phyloP scores from a whole-genome alignment of 64 coral and sea anemone genomes.

The Montipora capricornis region DNA sequence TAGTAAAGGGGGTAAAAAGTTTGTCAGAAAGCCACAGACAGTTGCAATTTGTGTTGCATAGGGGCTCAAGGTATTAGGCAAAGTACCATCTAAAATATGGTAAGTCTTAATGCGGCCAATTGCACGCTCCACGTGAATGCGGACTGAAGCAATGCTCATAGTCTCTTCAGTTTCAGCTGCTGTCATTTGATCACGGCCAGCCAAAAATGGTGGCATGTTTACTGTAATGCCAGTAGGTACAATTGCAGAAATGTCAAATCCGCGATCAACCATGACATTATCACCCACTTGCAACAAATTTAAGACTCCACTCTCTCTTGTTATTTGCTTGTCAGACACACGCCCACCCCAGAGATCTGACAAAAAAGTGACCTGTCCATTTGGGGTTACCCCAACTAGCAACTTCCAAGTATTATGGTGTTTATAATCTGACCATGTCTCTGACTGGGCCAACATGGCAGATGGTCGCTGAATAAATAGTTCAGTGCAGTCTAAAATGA shows the following conservation, averaged over 20 bases:
- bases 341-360: background rate
- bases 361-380: background rate
- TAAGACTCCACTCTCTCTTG: background rate
- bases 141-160: background rate
- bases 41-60: background rate
- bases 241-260: background rate
- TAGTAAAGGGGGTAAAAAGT: slow-evolving; percentile 19
- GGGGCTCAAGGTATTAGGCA: background rate
- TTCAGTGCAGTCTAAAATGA: background rate
- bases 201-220: background rate
- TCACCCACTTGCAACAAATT: background rate
- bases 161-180: background rate
- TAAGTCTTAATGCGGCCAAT: background rate
- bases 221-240: background rate
- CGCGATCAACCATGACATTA: background rate
- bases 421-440: background rate
- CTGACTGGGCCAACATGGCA: background rate
- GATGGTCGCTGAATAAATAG: background rate
- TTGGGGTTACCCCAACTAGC: background rate
- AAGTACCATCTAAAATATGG: background rate
- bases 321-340: background rate
- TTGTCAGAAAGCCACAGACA: background rate
- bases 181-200: background rate
- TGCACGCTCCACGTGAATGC: background rate
- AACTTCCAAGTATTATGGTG: background rate